phyloP scores from a whole-genome alignment of 2,797 vertebrate species.

The Acanthiza pusilla region DNA sequence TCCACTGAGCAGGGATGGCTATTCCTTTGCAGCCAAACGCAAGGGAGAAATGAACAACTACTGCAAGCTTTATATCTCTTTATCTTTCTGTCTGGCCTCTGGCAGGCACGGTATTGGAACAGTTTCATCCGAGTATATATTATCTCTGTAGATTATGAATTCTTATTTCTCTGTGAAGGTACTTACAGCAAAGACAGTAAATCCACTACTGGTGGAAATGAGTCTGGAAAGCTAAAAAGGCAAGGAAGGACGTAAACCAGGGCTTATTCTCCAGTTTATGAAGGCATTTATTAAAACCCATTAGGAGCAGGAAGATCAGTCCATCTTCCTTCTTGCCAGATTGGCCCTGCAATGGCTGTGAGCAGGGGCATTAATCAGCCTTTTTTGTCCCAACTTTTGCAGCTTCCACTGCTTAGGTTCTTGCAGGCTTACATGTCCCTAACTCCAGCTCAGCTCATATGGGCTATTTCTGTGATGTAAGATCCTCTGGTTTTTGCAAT shows the following conservation, averaged over 20 bases:
- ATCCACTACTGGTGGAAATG: neutral
- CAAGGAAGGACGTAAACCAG: neutral
- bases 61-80: constrained; percentile 1
- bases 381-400: neutral
- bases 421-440: neutral
- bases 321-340: neutral
- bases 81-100: constrained; percentile 16
- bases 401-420: neutral
- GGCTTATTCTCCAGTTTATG: neutral
- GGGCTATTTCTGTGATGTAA: neutral
- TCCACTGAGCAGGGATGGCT: constrained; percentile 8
- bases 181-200: constrained; percentile 22
- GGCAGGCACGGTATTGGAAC: constrained; percentile 30
- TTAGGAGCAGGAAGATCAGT: neutral
- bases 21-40: neutral
- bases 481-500: accelerated
- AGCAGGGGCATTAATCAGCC: neutral
- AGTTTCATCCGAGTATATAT: constrained; percentile 11
- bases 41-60: neutral
- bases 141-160: constrained; percentile 37
- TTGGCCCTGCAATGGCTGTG: neutral
- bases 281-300: neutral
- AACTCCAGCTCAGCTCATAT: neutral
- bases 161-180: constrained; percentile 24
- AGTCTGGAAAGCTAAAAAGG: neutral